Percentiles rank a stretch among this genome's conserved stretches.
Evolutionary conservation across 2,888 invertebrate species (phyloP).

Genomic region (Drosophila borealis): DNA sequence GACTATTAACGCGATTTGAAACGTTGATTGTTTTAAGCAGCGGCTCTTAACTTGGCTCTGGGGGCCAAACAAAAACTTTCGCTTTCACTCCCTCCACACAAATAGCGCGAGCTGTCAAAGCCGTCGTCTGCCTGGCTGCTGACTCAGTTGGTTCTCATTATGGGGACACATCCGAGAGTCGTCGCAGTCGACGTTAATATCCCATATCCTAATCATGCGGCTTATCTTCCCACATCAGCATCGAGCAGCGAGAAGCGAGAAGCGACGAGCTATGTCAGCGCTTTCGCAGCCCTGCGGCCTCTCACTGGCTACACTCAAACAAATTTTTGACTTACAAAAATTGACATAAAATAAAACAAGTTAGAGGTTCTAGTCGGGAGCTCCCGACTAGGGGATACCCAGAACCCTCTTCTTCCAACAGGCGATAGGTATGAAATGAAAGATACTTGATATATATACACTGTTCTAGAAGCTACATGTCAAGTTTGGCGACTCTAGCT

Average conservation of each 20-base stretch:
- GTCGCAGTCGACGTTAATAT: conserved; percentile 25
- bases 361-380: too few relatives aligned
- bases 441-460: too few relatives aligned
- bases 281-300: conserved; percentile 52
- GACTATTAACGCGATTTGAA: conserved; percentile 50
- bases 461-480: too few relatives aligned
- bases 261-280: conserved; percentile 53
- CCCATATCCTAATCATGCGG: conserved; percentile 31
- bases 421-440: too few relatives aligned
- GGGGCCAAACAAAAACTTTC: conserved; percentile 2
- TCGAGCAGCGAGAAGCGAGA: conserved; percentile 33
- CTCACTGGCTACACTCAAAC: neutral
- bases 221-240: conserved; percentile 26
- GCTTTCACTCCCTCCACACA: neutral
- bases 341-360: too few relatives aligned
- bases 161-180: conserved; percentile 34
- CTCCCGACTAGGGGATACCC: too few relatives aligned
- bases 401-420: too few relatives aligned
- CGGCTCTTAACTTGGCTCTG: conserved; percentile 18
- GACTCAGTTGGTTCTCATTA: conserved; percentile 42
- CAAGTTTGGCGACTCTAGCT: too few relatives aligned
- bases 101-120: too few relatives aligned
- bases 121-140: conserved; percentile 18
- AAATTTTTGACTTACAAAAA: too few relatives aligned
- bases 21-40: conserved; percentile 61